Percentiles rank a stretch among this genome's conserved stretches.
phyloP scores from a whole-genome alignment of 1,140 invertebrate species.

The Drosophila watanabei region DNA sequence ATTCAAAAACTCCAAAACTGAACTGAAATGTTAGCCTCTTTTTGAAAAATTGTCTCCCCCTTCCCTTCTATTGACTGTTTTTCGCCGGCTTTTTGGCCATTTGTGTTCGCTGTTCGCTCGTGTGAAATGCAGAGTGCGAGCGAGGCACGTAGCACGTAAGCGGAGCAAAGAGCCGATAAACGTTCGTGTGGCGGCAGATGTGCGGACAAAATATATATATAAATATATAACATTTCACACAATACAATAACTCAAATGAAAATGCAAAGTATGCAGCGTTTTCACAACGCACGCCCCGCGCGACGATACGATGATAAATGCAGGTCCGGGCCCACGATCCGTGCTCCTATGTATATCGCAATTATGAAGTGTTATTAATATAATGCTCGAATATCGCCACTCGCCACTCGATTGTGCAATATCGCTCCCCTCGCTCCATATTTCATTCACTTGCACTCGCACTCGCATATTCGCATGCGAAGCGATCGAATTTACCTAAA shows the following conservation, averaged over 20 bases:
- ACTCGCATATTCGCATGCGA: constrained; percentile 16
- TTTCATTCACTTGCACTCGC: constrained; percentile 29
- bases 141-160: constrained; percentile 61
- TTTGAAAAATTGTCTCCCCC: constrained; percentile 1
- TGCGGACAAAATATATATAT: constrained; percentile 31
- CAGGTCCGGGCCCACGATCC: constrained; percentile 24
- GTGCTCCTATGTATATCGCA: constrained; percentile 36
- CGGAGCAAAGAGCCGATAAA: constrained; percentile 39
- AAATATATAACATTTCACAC: constrained; percentile 36
- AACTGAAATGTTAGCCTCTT: background rate
- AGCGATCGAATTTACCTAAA: constrained; percentile 15
- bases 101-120: constrained; percentile 49
- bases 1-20: too few species aligned
- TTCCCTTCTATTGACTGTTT: constrained; percentile 7
- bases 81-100: constrained; percentile 32
- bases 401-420: constrained; percentile 24
- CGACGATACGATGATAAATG: constrained; percentile 28
- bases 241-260: constrained; percentile 37
- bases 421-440: constrained; percentile 3
- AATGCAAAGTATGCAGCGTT: constrained; percentile 27
- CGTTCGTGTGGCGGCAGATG: constrained; percentile 28
- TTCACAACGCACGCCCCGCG: constrained; percentile 36
- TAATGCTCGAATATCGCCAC: constrained; percentile 17
- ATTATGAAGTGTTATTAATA: constrained; percentile 43
- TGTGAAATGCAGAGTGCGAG: constrained; percentile 71